Percentiles rank a stretch among this genome's conserved stretches.
Conservation (phyloP, 2,113 vertebrate species). For the human (Homo sapiens) region GRCh38 chr11:65172001-65172500, state of each 20-base stretch:
- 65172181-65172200: neutral
- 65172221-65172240: neutral
- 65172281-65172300: slow-evolving; percentile 23
- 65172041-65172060: neutral
- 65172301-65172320: slow-evolving; percentile 77
- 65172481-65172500: slow-evolving; percentile 80
- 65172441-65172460: slow-evolving; percentile 85
- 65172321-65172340: slow-evolving; percentile 75
- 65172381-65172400: neutral
- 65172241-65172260: slow-evolving; percentile 82
- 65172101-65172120: neutral
- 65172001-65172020: slow-evolving; percentile 46
- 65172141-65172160: neutral
- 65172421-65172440: slow-evolving; percentile 72
- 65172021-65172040: neutral
- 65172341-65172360: fast-evolving
- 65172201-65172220: fast-evolving
- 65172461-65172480: slow-evolving; percentile 79
- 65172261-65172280: slow-evolving; percentile 77
- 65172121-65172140: neutral
- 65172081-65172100: neutral
- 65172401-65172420: neutral
- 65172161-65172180: neutral
- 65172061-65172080: neutral
- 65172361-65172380: fast-evolving